phyloP scores from a whole-genome alignment of 1,140 invertebrate genomes.

The Bombus superbus region DNA sequence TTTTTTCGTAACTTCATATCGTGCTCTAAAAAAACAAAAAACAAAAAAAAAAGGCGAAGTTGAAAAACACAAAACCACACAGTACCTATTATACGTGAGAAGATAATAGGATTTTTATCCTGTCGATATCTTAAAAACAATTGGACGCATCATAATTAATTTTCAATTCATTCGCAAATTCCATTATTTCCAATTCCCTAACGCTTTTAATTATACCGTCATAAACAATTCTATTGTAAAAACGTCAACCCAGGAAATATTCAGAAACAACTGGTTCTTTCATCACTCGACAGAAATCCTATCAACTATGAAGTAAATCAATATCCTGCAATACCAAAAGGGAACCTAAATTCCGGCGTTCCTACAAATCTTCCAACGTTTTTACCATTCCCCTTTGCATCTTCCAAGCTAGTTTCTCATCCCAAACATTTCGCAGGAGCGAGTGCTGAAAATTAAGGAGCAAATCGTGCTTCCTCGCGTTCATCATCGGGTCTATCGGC shows the following conservation, averaged over 20 bases:
- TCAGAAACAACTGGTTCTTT: background rate
- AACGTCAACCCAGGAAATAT: background rate
- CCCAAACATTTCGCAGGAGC: background rate
- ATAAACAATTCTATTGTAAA: background rate
- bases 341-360: background rate
- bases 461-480: background rate
- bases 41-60: background rate
- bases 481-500: constrained; percentile 20
- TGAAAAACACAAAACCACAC: too few relatives aligned
- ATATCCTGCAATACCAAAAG: background rate
- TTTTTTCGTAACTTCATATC: too few relatives aligned
- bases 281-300: background rate
- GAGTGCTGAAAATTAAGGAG: constrained; percentile 26
- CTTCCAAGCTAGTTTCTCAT: background rate
- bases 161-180: background rate
- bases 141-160: too few relatives aligned
- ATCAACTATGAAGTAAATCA: background rate
- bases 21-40: background rate
- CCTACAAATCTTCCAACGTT: background rate
- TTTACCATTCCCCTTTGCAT: background rate
- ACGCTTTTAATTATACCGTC: background rate
- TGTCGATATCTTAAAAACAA: background rate
- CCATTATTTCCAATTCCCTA: background rate
- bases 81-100: background rate
- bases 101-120: background rate